Conservation (phyloP, 2,888 invertebrate species). For the Cordylochernes scorpioides region DNA sequence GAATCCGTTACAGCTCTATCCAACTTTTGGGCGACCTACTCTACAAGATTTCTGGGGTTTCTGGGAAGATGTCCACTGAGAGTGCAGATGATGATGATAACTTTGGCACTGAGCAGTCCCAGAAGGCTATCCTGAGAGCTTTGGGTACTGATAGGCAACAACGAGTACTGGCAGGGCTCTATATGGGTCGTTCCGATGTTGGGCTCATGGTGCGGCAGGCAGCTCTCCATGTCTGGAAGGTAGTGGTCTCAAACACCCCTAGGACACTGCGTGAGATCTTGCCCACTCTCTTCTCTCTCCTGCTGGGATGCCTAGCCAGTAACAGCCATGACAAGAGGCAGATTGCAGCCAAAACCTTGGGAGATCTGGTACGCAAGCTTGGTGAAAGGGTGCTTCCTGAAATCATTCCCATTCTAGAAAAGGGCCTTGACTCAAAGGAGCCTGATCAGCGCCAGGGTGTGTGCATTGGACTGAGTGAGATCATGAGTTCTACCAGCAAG, state of each 20-base stretch:
- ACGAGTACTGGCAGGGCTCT: constrained; percentile 69
- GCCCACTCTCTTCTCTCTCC: constrained; percentile 64
- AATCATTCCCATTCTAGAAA: constrained; percentile 87
- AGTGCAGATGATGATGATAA: constrained; percentile 95
- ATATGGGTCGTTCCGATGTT: constrained; percentile 91
- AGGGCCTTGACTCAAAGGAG: constrained; percentile 64
- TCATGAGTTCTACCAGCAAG: constrained; percentile 79
- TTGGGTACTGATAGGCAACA: constrained; percentile 71
- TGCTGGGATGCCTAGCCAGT: constrained; percentile 79
- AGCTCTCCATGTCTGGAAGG: constrained; percentile 96
- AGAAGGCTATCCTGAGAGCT: constrained; percentile 55
- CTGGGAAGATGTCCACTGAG: constrained; percentile 96
- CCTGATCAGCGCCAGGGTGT: constrained; percentile 92
- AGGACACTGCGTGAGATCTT: constrained; percentile 82
- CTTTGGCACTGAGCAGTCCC: constrained; percentile 88
- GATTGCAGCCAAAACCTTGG: constrained; percentile 81
- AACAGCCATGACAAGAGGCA: constrained; percentile 86
- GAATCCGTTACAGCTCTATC: constrained; percentile 72
- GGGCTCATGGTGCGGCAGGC: constrained; percentile 89
- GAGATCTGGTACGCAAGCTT: constrained; percentile 82
- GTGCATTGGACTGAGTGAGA: constrained; percentile 89
- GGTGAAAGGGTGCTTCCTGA: constrained; percentile 92
- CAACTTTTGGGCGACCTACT: constrained; percentile 80
- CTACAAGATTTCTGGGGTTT: constrained; percentile 85
- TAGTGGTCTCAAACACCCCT: constrained; percentile 92